These are phyloP conservation scores for Cetonia aurata DNA, from an alignment of 2,888 invertebrate genomes.

Conservation along the genomic window DNA sequence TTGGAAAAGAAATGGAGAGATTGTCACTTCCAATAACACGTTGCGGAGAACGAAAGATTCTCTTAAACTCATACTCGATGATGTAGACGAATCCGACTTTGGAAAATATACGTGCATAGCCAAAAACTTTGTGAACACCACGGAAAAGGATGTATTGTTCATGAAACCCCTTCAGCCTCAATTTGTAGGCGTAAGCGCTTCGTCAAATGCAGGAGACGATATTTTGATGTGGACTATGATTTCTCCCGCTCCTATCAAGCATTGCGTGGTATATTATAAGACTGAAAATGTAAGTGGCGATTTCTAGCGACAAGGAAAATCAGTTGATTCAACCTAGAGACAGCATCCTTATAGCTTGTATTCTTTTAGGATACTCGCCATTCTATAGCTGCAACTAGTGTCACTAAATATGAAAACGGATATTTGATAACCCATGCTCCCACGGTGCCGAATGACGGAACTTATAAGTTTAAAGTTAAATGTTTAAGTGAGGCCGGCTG, in stretches of 20 bases:
- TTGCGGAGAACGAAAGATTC: conserved; percentile 20
- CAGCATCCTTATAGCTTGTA: too few relatives aligned
- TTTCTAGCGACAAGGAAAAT: neutral
- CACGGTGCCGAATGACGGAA: conserved; percentile 21
- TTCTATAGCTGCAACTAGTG: conserved; percentile 7
- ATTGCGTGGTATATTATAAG: conserved; percentile 22
- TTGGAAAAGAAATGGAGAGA: conserved; percentile 21
- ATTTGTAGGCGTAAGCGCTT: conserved; percentile 6
- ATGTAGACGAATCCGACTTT: conserved; percentile 8
- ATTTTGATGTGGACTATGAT: conserved; percentile 9
- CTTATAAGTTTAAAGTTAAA: conserved; percentile 27
- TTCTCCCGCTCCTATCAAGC: conserved; percentile 14
- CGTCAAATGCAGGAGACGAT: conserved; percentile 5
- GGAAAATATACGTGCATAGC: conserved; percentile 25
- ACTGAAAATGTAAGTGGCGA: conserved; percentile 21
- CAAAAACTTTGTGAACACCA: conserved; percentile 15
- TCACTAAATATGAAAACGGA: conserved; percentile 1
- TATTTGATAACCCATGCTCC: conserved; percentile 12
- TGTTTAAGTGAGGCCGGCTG: conserved; percentile 31
- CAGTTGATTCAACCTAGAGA: neutral
- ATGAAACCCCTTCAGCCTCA: conserved; percentile 17
- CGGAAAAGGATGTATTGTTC: conserved; percentile 13
- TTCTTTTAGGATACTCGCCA: conserved; percentile 24
- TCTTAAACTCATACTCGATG: conserved; percentile 10
- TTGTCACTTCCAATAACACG: conserved; percentile 9